These are phyloP conservation scores for Chaetura pelagica DNA, from an alignment of 2,113 vertebrate genomes.

Conservation along the genomic window DNA sequence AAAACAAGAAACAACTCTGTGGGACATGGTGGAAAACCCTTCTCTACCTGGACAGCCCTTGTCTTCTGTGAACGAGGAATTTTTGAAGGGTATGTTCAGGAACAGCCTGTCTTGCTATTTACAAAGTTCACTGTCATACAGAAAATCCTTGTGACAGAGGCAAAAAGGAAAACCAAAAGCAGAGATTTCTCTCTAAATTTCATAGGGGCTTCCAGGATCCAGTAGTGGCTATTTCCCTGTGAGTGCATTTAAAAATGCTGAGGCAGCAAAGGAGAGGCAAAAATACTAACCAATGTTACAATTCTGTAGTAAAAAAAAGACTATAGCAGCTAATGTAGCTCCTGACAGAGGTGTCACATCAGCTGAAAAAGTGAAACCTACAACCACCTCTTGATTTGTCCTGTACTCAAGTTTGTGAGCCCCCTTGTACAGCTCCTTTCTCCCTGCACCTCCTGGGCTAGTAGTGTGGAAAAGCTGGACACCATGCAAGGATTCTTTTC, in stretches of 20 bases:
- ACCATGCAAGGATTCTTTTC: not conserved
- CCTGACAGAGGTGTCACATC: not conserved
- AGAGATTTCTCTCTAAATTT: not conserved
- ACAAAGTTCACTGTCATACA: not conserved
- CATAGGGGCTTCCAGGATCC: not conserved
- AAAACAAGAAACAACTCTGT: not conserved
- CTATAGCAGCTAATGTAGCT: accelerated
- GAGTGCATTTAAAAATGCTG: not conserved
- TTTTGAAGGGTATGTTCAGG: not conserved
- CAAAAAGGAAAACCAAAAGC: not conserved
- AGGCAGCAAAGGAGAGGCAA: not conserved
- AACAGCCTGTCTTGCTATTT: not conserved
- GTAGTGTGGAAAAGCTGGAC: not conserved
- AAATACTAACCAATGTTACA: not conserved
- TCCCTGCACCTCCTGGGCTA: not conserved
- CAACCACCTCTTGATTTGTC: not conserved
- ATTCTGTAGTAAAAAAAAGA: no score
- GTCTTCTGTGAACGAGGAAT: not conserved
- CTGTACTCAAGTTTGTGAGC: no score
- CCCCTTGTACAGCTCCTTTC: not conserved
- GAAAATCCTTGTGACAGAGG: not conserved
- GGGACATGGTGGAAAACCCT: not conserved
- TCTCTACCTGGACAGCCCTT: not conserved
- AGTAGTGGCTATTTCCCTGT: accelerated
- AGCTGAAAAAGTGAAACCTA: not conserved